Evolutionary conservation across 2,113 vertebrate species (phyloP).

Genomic region (Anas platyrhynchos): DNA sequence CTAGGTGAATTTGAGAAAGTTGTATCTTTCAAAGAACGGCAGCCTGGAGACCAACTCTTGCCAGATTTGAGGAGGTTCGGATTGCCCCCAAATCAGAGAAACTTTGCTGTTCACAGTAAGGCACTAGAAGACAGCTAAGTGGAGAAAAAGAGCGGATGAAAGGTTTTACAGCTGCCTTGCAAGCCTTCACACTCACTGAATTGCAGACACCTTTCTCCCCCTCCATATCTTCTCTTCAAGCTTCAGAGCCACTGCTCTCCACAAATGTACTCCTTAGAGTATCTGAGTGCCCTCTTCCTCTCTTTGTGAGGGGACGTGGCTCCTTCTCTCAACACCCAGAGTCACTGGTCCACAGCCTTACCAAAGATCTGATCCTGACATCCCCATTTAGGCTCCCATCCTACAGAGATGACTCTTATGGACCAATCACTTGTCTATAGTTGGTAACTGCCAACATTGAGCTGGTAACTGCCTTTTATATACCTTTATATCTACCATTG

Average conservation of each 20-base stretch:
- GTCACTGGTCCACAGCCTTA: not conserved
- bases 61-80: not conserved
- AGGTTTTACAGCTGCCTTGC: not conserved
- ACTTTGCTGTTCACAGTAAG: not conserved
- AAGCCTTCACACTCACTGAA: not conserved
- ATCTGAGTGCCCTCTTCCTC: not conserved
- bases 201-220: not conserved
- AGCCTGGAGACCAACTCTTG: not conserved
- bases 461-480: not conserved
- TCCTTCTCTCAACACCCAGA: not conserved
- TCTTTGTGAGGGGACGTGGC: not conserved
- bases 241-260: not conserved
- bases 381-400: not conserved
- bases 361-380: not conserved
- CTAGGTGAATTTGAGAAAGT: not conserved
- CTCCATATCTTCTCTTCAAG: fast-evolving
- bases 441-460: not conserved
- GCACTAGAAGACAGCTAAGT: not conserved
- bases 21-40: not conserved
- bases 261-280: fast-evolving
- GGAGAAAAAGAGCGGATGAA: not conserved
- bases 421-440: not conserved
- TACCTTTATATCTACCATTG: too few species aligned
- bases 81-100: not conserved
- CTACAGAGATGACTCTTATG: not conserved